Evolutionary conservation across 37 sponge, comb jelly and placozoan species (phyloP).

Genomic region (Hormiphora californensis): DNA sequence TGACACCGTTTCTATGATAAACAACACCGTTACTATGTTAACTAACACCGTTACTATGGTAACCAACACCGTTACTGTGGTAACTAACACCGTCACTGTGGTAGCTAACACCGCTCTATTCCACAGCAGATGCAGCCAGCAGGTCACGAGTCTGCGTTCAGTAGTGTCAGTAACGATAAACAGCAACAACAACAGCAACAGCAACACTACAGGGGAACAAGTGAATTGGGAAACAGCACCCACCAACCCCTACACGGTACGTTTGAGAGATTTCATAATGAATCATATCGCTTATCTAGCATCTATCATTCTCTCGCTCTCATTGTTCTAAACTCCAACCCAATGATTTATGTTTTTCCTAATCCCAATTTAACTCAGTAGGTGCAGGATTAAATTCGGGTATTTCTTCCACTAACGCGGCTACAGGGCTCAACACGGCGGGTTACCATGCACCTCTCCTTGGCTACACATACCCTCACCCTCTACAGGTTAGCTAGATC

Average conservation of each 20-base stretch:
- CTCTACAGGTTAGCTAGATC: too few species aligned
- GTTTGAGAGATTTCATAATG: neutral
- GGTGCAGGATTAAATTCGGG: conserved; percentile 45
- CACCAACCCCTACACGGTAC: conserved; percentile 14
- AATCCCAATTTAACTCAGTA: neutral
- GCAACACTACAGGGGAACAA: too few species aligned
- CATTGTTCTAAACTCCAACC: too few species aligned
- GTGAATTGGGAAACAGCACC: too few species aligned
- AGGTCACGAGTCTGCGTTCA: neutral
- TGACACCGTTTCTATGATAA: too few species aligned
- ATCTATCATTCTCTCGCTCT: neutral
- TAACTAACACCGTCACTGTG: too few species aligned
- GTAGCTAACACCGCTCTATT: too few species aligned
- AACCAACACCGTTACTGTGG: too few species aligned
- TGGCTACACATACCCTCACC: conserved; percentile 38
- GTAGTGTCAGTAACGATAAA: neutral
- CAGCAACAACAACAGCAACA: neutral
- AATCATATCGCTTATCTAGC: neutral
- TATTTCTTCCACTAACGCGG: conserved; percentile 33
- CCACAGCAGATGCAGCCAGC: too few species aligned
- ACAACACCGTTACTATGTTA: too few species aligned
- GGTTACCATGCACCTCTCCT: neutral
- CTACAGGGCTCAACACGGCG: neutral
- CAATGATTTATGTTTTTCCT: neutral
- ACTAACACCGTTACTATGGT: too few species aligned